Percentiles rank a stretch among this genome's conserved stretches.
phyloP scores from a whole-genome alignment of 2,797 vertebrate species.

The Betta splendens region DNA sequence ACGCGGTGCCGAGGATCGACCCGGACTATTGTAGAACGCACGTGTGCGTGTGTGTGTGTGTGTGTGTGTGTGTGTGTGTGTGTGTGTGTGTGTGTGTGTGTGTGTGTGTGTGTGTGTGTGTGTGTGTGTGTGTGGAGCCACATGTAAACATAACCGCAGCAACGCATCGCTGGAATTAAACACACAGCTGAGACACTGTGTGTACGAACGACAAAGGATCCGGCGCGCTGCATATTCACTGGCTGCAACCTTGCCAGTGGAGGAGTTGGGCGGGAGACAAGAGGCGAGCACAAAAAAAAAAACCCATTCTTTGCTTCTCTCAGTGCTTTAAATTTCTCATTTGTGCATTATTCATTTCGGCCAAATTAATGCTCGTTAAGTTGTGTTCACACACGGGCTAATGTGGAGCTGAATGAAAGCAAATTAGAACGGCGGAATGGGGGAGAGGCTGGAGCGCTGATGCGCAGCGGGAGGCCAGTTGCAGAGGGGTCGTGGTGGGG shows the following conservation, averaged over 20 bases:
- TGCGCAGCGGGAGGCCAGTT: constrained; percentile 61
- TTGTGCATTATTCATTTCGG: not conserved
- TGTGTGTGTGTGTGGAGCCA: constrained; percentile 23
- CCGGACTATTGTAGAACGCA: constrained; percentile 40
- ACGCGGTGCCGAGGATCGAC: constrained; percentile 44
- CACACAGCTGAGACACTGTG: not conserved
- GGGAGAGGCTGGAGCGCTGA: constrained; percentile 44
- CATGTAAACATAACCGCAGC: constrained; percentile 19
- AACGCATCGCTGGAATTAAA: constrained; percentile 3
- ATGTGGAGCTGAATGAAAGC: not conserved
- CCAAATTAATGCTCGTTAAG: constrained; percentile 12
- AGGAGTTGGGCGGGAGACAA: constrained; percentile 14
- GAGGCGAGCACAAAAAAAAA: constrained; percentile 13
- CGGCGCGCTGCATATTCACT: constrained; percentile 28
- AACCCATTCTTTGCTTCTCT: constrained; percentile 30
- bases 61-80: too few species aligned
- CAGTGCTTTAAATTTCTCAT: constrained; percentile 20
- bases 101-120: too few species aligned
- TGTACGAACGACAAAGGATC: constrained; percentile 5
- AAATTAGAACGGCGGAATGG: constrained; percentile 34
- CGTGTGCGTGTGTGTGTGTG: too few species aligned
- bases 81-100: too few species aligned
- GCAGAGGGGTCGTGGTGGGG: constrained; percentile 75
- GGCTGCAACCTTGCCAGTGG: constrained; percentile 17
- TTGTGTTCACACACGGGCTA: constrained; percentile 1